Percentiles rank a stretch among this genome's conserved stretches.
Evolutionary conservation across 2,113 vertebrate species (phyloP).

Genomic region (Austrofundulus limnaeus): DNA sequence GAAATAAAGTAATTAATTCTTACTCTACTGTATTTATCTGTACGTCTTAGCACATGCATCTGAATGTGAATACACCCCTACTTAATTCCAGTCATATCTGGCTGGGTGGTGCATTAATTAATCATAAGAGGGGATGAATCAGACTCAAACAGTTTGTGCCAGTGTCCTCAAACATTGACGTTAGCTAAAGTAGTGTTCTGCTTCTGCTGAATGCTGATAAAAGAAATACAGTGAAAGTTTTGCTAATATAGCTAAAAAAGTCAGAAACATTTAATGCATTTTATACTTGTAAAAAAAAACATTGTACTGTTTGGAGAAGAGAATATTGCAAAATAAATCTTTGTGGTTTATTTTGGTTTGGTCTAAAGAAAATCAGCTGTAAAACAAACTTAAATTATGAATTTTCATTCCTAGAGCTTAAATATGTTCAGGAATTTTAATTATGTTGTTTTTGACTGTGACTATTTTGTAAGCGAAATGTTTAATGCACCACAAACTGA

Average conservation of each 20-base stretch:
- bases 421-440: background rate
- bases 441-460: no score
- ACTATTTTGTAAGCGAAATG: no score
- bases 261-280: background rate
- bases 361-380: background rate
- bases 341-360: background rate
- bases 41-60: background rate
- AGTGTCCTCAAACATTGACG: background rate
- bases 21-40: background rate
- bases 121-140: constrained; percentile 2
- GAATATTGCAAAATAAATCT: background rate
- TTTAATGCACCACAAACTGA: no score
- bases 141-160: constrained; percentile 9
- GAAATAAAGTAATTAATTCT: constrained; percentile 24
- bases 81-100: constrained; percentile 13
- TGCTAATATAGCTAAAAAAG: background rate
- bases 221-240: background rate
- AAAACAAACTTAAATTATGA: background rate
- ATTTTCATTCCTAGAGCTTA: background rate
- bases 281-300: background rate
- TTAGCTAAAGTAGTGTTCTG: background rate
- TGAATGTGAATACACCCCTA: constrained; percentile 1
- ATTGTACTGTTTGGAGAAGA: background rate
- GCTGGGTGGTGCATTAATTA: constrained; percentile 3
- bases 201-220: background rate